Base-by-base conservation (phyloP, 2,888 invertebrate genomes). In the Agrenia bidenticulata region DNA sequence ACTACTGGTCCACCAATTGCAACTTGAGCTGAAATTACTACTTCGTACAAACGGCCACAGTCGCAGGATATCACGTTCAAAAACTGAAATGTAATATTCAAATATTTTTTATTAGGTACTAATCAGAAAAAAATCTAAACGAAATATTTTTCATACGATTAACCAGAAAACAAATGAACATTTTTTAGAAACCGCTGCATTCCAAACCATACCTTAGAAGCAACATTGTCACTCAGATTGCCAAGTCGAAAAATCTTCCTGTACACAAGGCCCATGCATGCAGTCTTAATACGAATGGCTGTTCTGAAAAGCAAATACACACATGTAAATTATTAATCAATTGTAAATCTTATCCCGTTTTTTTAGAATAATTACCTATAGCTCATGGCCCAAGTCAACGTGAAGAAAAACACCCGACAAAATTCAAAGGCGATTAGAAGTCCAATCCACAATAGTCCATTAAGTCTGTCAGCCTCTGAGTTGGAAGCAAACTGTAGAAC, bases 51-150 rank as follows among this genome's bases (percentile, higher is more conserved):
- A 49, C 84, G 80, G 75, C 83, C 81, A 41, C 83, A 82, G 73
- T 86, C 85, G 73, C 82, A 83, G 41, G 83, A 81, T 75, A 85
- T 83, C 66, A 85, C 78, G 77, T 84, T 85, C 57, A 84, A 81
- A 26, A 85, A 73, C 85, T 86, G 77, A 55, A 55, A 26, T 55
- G 5, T 2, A 45, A 45, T n/a, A 32, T 4, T 11, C 32, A 32
- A 32, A 32, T 32, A 32, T 32, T 32, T 32, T 7, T 32, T 32
- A 7, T 32, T 11, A 32, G 11, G 4, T 32, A 32, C 32, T 32
- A 32, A 32, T 32, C 32, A 32, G 32, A 32, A n/a, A n/a, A n/a
- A n/a, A n/a, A 32, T 32, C 17, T 21, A 19, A 7, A 19, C 7
- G 21, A 9, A 11, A 15, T 39, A 39, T 13, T 39, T 15, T 39